Percentiles rank a stretch among this genome's conserved stretches.
These are phyloP conservation scores for Calypte anna DNA, from an alignment of 2,113 vertebrate species.

Conservation along the genomic window DNA sequence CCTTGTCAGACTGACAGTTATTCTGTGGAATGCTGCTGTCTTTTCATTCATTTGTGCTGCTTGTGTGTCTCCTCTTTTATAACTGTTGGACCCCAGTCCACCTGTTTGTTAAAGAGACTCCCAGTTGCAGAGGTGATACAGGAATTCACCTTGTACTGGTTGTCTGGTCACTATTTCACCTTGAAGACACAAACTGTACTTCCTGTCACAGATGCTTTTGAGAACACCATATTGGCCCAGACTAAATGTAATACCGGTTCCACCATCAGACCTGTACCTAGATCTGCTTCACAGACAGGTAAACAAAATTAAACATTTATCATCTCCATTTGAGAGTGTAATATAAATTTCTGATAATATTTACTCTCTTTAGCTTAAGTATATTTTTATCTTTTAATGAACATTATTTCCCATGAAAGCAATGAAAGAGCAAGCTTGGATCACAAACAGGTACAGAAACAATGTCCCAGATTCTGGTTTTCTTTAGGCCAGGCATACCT, in stretches of 20 bases:
- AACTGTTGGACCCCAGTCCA: background rate
- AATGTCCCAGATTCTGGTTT: background rate
- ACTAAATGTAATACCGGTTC: constrained; percentile 76
- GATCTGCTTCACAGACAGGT: constrained; percentile 92
- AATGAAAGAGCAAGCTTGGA: background rate
- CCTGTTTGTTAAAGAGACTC: background rate
- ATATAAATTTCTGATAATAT: background rate
- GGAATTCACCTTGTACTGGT: background rate
- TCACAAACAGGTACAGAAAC: background rate
- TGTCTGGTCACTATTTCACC: constrained; percentile 25
- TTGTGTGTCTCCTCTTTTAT: background rate
- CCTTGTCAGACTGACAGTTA: background rate
- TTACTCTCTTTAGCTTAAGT: background rate
- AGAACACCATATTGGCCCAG: constrained; percentile 79
- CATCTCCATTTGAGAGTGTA: background rate
- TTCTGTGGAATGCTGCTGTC: constrained; percentile 20
- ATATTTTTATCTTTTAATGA: background rate
- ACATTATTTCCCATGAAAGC: background rate
- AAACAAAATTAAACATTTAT: constrained; percentile 54
- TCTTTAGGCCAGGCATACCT: background rate
- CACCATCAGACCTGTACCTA: constrained; percentile 77
- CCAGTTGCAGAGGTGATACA: background rate
- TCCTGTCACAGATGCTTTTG: constrained; percentile 82
- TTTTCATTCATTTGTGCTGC: background rate
- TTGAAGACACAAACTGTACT: constrained; percentile 58